These are phyloP conservation scores for Chelmon rostratus DNA, from an alignment of 2,797 vertebrate genomes.

Conservation along the genomic window DNA sequence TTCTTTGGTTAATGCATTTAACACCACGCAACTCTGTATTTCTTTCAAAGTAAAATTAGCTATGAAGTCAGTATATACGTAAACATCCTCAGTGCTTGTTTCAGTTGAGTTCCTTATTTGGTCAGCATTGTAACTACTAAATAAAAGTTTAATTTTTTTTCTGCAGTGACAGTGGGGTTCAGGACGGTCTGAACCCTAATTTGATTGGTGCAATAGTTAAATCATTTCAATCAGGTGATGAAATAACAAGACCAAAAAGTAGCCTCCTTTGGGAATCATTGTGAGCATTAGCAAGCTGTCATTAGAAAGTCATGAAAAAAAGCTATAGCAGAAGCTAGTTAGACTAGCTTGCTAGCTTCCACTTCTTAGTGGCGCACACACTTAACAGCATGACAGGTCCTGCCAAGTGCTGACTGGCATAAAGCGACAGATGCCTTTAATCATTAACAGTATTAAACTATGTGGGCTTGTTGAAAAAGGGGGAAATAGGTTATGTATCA, in stretches of 20 bases:
- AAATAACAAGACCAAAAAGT: no score
- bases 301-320: no score
- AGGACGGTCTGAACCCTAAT: no score
- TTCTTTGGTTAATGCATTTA: constrained; percentile 12
- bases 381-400: neutral
- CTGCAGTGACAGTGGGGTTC: no score
- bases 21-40: neutral
- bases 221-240: neutral
- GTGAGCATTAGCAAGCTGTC: no score
- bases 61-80: neutral
- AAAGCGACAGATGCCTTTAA: neutral
- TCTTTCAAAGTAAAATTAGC: neutral
- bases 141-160: neutral
- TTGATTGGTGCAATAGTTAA: neutral
- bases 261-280: no score
- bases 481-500: neutral
- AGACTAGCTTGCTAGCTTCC: neutral
- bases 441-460: neutral
- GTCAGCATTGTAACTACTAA: neutral
- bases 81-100: neutral
- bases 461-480: neutral
- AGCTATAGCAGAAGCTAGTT: no score
- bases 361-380: neutral
- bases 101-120: neutral
- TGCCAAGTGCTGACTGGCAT: neutral